Conservation (phyloP, 2,797 vertebrate species). For the Notamacropus eugenii region DNA sequence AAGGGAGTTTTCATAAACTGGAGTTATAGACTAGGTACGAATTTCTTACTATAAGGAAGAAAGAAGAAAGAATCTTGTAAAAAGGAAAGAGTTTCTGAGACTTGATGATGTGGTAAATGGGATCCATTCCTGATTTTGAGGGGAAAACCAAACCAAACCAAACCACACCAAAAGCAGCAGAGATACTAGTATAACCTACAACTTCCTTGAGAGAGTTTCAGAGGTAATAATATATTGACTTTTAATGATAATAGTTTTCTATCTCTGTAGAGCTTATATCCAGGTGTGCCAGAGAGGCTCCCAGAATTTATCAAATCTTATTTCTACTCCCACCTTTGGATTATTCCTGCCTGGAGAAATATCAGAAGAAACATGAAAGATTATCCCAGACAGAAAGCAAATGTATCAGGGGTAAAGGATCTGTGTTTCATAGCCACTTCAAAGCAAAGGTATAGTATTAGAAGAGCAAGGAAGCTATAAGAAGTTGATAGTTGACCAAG, state of each 20-base stretch:
- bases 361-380: not conserved
- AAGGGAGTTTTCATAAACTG: not conserved
- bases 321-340: not conserved
- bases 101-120: not conserved
- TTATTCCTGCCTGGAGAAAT: not conserved
- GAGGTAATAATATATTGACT: not conserved
- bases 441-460: not conserved
- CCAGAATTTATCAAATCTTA: not conserved
- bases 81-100: not conserved
- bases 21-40: not conserved
- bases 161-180: not conserved
- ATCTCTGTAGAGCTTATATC: not conserved
- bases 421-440: not conserved
- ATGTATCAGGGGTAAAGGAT: not conserved
- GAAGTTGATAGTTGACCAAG: not conserved
- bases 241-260: not conserved
- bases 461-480: not conserved
- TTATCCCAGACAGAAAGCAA: not conserved
- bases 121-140: not conserved
- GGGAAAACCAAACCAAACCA: not conserved
- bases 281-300: not conserved
- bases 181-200: not conserved
- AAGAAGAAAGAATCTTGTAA: not conserved
- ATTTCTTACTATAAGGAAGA: not conserved
- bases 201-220: not conserved